Evolutionary conservation across 2,113 vertebrate species (phyloP).

Genomic region (Morone saxatilis): DNA sequence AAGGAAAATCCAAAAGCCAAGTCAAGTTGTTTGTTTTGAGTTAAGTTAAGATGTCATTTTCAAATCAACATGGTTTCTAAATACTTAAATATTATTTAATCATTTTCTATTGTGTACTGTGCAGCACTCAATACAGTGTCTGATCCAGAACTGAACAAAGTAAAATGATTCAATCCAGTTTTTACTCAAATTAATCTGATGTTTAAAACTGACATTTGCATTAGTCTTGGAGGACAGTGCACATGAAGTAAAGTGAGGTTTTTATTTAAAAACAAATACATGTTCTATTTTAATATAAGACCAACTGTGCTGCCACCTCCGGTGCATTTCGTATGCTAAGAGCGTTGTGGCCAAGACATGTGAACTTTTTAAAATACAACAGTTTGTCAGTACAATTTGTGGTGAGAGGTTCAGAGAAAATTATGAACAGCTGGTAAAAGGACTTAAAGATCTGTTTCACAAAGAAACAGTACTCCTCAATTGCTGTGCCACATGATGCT

Average conservation of each 20-base stretch:
- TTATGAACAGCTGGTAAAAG: not conserved
- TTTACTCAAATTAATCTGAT: not conserved
- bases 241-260: not conserved
- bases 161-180: not conserved
- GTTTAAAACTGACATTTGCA: not conserved
- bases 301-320: too few species aligned
- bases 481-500: not conserved
- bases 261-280: not conserved
- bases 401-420: not conserved
- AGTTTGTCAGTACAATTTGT: not conserved
- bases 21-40: not conserved
- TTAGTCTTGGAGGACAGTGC: not conserved
- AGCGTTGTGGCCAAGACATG: not conserved
- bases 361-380: not conserved
- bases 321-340: not conserved
- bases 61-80: not conserved
- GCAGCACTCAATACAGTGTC: not conserved
- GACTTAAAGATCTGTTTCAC: not conserved
- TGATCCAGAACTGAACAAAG: not conserved
- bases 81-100: not conserved
- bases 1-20: not conserved
- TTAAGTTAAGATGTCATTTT: too few species aligned
- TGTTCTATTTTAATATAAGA: not conserved
- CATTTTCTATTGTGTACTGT: not conserved
- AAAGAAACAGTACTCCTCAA: not conserved